phyloP scores from a whole-genome alignment of 1,140 invertebrate genomes.

The Aradophagus sp. region DNA sequence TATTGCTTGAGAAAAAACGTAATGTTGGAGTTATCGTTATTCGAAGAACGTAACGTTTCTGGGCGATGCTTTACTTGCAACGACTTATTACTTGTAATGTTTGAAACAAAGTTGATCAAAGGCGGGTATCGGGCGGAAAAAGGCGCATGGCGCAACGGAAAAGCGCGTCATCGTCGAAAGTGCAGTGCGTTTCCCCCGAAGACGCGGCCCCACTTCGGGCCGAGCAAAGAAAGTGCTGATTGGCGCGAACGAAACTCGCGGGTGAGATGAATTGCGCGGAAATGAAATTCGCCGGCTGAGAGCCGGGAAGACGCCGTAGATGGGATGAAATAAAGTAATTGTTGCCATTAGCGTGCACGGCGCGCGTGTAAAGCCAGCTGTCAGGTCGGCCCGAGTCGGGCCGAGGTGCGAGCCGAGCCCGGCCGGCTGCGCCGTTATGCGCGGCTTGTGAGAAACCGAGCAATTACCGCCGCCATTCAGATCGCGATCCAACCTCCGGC shows the following conservation, averaged over 20 bases:
- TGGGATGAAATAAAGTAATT: conserved; percentile 73
- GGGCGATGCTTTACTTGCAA: no score
- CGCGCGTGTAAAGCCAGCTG: conserved; percentile 52
- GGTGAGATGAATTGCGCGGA: conserved; percentile 62
- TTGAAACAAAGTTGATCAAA: no score
- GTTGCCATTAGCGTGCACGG: conserved; percentile 67
- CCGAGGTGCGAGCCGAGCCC: conserved; percentile 25
- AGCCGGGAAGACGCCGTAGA: conserved; percentile 62
- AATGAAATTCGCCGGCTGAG: conserved; percentile 69
- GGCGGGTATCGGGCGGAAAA: no score
- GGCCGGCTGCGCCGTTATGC: conserved; percentile 17
- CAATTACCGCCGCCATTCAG: conserved; percentile 69
- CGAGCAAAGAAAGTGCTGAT: conserved; percentile 53
- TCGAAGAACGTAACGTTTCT: no score
- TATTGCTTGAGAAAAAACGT: no score
- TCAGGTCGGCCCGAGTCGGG: conserved; percentile 40
- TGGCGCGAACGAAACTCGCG: conserved; percentile 36
- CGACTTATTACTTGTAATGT: no score
- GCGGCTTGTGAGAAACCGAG: conserved; percentile 70
- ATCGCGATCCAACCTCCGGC: conserved; percentile 50
- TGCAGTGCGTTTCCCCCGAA: conserved; percentile 18
- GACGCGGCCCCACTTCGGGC: not conserved
- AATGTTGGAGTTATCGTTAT: no score
- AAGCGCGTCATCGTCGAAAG: conserved; percentile 13
- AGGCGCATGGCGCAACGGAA: conserved; percentile 2